These are phyloP conservation scores for Fragum whitleyi DNA, from an alignment of 2,888 invertebrate genomes.

Conservation along the genomic window DNA sequence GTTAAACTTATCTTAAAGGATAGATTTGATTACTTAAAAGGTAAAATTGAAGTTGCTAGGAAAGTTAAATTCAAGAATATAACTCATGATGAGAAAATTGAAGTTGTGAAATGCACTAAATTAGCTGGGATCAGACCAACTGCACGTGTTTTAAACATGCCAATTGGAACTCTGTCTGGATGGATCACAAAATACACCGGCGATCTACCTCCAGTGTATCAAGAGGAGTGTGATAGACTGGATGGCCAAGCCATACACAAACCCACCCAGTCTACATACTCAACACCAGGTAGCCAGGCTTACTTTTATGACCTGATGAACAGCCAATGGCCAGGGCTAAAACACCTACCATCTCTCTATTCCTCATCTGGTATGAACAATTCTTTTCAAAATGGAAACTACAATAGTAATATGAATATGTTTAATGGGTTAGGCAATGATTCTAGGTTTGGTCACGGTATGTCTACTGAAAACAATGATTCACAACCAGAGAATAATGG, in stretches of 20 bases:
- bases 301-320: slow-evolving; percentile 14
- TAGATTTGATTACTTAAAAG: slow-evolving; percentile 37
- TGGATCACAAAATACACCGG: slow-evolving; percentile 62
- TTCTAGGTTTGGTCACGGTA: not conserved
- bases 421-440: not conserved
- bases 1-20: slow-evolving; percentile 57
- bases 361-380: not conserved
- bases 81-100: slow-evolving; percentile 54
- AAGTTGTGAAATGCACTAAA: slow-evolving; percentile 64
- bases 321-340: slow-evolving; percentile 19
- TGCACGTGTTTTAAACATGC: slow-evolving; percentile 59
- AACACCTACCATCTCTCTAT: slow-evolving; percentile 1
- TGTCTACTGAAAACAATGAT: not conserved
- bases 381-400: not conserved
- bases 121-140: slow-evolving; percentile 62
- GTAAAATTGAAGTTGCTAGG: slow-evolving; percentile 52
- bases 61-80: slow-evolving; percentile 59
- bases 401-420: not conserved
- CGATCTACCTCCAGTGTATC: slow-evolving; percentile 45
- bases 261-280: not conserved
- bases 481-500: not conserved
- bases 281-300: not conserved
- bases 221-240: slow-evolving; percentile 24
- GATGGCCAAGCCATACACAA: not conserved
- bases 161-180: slow-evolving; percentile 61